phyloP scores from a whole-genome alignment of 2,113 vertebrate species.

The Platysternon megacephalum region DNA sequence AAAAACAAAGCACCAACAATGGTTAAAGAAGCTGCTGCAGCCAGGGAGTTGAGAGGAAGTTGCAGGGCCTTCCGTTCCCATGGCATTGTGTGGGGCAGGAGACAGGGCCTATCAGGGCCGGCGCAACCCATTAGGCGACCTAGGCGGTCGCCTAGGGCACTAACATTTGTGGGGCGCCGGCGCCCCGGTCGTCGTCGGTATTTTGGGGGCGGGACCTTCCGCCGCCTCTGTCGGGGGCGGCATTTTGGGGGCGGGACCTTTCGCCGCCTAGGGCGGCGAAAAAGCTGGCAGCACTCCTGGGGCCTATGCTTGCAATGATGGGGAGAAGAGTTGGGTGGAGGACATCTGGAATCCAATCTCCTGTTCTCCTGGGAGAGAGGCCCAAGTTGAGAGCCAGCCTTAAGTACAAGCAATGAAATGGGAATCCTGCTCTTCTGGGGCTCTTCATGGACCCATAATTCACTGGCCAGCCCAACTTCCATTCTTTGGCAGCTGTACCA shows the following conservation, averaged over 20 bases:
- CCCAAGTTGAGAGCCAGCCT: background rate
- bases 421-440: background rate
- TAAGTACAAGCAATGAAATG: background rate
- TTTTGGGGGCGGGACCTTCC: no score
- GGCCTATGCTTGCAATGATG: background rate
- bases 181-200: no score
- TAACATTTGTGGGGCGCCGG: no score
- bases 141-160: no score
- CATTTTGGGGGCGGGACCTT: no score
- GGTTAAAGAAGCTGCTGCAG: background rate
- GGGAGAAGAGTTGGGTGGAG: background rate
- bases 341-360: background rate
- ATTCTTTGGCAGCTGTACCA: background rate
- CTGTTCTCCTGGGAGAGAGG: background rate
- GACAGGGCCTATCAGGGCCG: background rate
- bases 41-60: background rate
- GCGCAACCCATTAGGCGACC: no score
- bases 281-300: no score
- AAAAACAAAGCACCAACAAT: background rate
- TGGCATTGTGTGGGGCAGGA: background rate
- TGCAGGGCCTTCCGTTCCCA: accelerated
- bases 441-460: background rate
- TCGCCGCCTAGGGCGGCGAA: no score
- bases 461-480: background rate
- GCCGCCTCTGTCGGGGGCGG: no score